Base-by-base conservation (phyloP, 2,113 vertebrate genomes). In the Protobothrops mucrosquamatus region DNA sequence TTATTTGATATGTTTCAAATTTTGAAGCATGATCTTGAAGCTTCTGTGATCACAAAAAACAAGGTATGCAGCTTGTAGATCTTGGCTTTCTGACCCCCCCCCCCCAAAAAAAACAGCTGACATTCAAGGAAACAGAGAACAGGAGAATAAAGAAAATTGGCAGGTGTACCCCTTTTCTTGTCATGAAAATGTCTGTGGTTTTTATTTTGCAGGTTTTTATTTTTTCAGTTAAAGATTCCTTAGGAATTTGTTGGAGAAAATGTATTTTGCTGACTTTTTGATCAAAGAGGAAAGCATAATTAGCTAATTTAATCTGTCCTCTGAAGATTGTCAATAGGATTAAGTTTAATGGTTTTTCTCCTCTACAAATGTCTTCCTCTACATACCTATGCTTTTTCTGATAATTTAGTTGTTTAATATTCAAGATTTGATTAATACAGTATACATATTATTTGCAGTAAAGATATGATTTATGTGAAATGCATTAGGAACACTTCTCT, bases 131-230 rank as follows among this genome's bases (percentile, higher is more conserved):
- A 46, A 93, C 88, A 89, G 15, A 29, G 15, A 14, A 24, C 55
- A 0, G 1, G 23, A 87, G 57, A 14, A 74, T 15, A 90, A 81
- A 91, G 61, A 43, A 2, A 89, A 0, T 0, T 0, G 15, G 23
- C 18, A 14, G 64, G 52, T 51, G 11, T 1, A 2, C 48, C 39
- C 6, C 48, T 48, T 59, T 26, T 24, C 26, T 39, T n/a, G 18
- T 94, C 57, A 92, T 9, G 29, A 12, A 69, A 22, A 39, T 29
- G 91, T 11, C 61, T 29, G 90, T 85, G 29, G 85, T 48, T 94
- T 64, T 92, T 29, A 87, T 94, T 93, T 51, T 89, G 46, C 86
- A 87, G 6, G 5, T 4, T 52, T 1, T 43, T 91, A 22, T 9
- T 6, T 92, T 43, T 23, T 12, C 29, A 46, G 39, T 4, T 74